Evolutionary conservation across 1,140 invertebrate genomes (phyloP).

Genomic region (Hydropsyche tenuis): DNA sequence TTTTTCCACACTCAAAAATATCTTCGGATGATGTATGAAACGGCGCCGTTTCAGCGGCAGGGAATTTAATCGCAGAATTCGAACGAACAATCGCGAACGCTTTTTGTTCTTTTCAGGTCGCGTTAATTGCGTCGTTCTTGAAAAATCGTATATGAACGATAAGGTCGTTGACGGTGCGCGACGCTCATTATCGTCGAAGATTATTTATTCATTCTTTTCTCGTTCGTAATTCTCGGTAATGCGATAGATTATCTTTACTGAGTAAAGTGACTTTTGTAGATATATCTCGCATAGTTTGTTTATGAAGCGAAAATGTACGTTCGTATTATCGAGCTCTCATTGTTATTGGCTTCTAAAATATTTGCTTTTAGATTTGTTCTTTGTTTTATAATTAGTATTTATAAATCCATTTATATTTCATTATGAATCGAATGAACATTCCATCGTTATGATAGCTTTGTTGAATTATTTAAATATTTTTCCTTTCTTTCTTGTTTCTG

Average conservation of each 20-base stretch:
- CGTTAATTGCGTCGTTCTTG: no score
- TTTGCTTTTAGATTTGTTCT: no score
- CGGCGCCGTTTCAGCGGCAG: not conserved
- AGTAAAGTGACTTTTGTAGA: not conserved
- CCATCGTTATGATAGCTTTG: no score
- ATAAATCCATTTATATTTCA: no score
- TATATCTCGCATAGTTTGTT: not conserved
- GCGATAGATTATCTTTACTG: slow-evolving; percentile 7
- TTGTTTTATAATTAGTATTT: no score
- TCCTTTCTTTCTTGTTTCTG: not conserved
- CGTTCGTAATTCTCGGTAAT: slow-evolving; percentile 16
- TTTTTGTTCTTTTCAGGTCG: no score
- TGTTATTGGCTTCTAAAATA: no score
- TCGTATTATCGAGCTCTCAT: not conserved
- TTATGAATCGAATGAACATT: no score
- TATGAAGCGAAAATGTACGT: not conserved
- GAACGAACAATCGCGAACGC: no score
- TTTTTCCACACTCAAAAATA: not conserved
- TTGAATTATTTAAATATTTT: no score
- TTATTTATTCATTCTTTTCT: slow-evolving; percentile 5
- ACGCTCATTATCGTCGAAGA: not conserved
- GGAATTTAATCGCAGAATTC: no score
- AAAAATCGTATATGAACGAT: no score
- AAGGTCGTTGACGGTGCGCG: not conserved
- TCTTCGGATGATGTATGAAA: slow-evolving; percentile 20